Conservation (phyloP, 2,797 vertebrate species). For the Poliocrania exsul region DNA sequence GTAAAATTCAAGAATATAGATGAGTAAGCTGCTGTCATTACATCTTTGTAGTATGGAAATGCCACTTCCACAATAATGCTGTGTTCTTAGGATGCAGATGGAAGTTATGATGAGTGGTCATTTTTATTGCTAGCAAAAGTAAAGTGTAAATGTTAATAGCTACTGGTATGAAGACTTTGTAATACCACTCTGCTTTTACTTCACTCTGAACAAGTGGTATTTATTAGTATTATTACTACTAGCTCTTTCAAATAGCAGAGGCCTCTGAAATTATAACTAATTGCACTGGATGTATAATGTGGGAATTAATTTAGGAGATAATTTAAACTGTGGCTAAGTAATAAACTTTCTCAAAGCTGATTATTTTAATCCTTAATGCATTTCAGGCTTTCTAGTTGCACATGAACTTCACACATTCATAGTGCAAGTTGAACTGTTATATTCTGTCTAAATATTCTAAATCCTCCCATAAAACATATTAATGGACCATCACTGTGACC, state of each 20-base stretch:
- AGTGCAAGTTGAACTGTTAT: neutral
- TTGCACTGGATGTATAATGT: neutral
- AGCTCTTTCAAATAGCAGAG: neutral
- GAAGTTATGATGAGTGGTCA: neutral
- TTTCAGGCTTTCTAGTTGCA: neutral
- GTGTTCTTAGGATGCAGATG: neutral
- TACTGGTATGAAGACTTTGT: neutral
- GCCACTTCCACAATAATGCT: neutral
- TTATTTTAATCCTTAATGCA: slow-evolving; percentile 9
- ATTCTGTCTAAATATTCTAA: neutral
- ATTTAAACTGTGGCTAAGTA: neutral
- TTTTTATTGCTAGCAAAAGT: neutral
- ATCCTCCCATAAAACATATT: neutral
- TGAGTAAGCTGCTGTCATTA: neutral
- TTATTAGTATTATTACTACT: neutral
- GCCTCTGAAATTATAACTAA: neutral
- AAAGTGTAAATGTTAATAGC: neutral
- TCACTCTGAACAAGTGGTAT: neutral
- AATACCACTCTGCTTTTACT: neutral
- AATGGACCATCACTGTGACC: slow-evolving; percentile 24
- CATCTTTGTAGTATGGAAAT: neutral
- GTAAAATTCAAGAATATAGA: neutral
- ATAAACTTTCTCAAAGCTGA: neutral
- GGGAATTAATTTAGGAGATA: neutral
- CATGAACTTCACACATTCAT: slow-evolving; percentile 9